Evolutionary conservation across 1,140 invertebrate species (phyloP).

Genomic region (Drosophila setifemur): DNA sequence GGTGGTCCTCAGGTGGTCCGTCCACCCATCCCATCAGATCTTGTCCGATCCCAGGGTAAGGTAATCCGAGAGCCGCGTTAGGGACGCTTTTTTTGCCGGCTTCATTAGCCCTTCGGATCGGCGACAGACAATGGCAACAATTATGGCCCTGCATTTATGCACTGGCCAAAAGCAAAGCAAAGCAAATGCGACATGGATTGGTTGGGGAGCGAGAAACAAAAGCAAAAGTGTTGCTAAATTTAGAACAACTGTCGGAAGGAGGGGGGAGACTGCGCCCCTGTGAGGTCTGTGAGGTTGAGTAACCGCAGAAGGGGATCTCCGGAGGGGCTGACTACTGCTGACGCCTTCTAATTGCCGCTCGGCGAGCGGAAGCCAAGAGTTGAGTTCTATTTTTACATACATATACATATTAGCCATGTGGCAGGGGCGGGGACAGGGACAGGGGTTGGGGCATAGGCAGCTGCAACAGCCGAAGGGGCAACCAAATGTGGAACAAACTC

Average conservation of each 20-base stretch:
- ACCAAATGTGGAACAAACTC: conserved; percentile 30
- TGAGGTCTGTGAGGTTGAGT: conserved; percentile 60
- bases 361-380: conserved; percentile 38
- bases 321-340: conserved; percentile 20
- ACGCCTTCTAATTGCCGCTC: conserved; percentile 65
- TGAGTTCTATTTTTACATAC: conserved; percentile 64
- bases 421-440: background rate
- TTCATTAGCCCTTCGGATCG: conserved; percentile 49
- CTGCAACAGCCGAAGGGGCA: conserved; percentile 8
- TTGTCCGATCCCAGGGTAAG: background rate
- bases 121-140: conserved; percentile 63
- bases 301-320: conserved; percentile 52
- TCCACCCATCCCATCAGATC: background rate
- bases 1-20: conserved; percentile 17
- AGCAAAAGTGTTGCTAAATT: conserved; percentile 74
- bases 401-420: conserved; percentile 23
- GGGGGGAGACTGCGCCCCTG: conserved; percentile 12
- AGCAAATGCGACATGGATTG: background rate
- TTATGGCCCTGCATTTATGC: conserved; percentile 68
- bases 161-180: conserved; percentile 33
- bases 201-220: conserved; percentile 46
- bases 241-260: conserved; percentile 47
- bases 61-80: conserved; percentile 55
- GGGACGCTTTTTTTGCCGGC: conserved; percentile 49
- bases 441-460: background rate